Percentiles rank a stretch among this genome's conserved stretches.
These are phyloP conservation scores for Alentia gelatinosa DNA, from an alignment of 2,888 invertebrate genomes.

Conservation along the genomic window DNA sequence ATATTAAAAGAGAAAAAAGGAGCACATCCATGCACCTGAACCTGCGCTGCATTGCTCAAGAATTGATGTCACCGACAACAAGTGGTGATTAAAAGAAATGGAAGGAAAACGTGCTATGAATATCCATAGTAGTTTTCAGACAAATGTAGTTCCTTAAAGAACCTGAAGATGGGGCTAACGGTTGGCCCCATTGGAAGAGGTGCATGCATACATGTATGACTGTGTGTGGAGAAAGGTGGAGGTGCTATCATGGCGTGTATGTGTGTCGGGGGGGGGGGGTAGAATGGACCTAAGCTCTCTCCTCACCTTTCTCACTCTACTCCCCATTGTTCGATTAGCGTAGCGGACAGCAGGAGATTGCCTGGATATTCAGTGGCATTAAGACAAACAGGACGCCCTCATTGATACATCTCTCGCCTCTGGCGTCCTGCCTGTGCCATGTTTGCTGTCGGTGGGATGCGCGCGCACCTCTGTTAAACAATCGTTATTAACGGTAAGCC, in stretches of 20 bases:
- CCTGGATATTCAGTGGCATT: slow-evolving; percentile 30
- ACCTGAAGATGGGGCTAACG: no score
- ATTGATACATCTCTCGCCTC: neutral
- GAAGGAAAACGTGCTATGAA: no score
- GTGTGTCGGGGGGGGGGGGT: neutral
- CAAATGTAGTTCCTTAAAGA: no score
- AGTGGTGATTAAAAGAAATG: no score
- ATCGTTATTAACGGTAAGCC: slow-evolving; percentile 51
- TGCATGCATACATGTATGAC: neutral
- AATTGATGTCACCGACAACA: no score
- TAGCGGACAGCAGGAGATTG: neutral
- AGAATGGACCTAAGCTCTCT: neutral
- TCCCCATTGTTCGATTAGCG: neutral
- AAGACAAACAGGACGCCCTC: neutral
- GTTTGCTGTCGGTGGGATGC: slow-evolving; percentile 7
- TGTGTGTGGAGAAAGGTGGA: neutral
- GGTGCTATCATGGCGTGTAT: neutral
- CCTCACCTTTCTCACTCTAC: no score
- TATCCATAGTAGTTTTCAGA: no score
- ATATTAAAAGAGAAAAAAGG: no score
- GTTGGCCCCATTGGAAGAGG: no score
- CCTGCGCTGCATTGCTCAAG: no score
- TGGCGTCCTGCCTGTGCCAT: neutral
- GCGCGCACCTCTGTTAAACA: slow-evolving; percentile 26
- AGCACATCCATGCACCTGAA: no score